These are phyloP conservation scores for Eustalomyia histrio DNA, from an alignment of 2,888 invertebrate genomes.

Conservation along the genomic window DNA sequence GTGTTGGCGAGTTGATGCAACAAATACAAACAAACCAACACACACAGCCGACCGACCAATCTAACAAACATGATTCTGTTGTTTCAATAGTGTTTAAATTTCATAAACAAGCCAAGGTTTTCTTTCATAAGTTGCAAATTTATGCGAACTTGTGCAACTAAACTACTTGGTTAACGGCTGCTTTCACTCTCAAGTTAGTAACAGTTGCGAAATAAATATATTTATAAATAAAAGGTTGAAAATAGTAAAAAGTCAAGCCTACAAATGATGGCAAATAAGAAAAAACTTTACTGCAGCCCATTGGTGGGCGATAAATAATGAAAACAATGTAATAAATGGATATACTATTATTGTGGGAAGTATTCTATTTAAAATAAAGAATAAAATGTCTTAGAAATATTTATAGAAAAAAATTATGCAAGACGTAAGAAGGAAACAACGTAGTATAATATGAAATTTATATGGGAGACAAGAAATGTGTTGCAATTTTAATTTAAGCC, in stretches of 20 bases:
- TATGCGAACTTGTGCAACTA: slow-evolving; percentile 31
- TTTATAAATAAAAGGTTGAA: not conserved
- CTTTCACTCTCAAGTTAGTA: slow-evolving; percentile 19
- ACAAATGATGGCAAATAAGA: slow-evolving; percentile 3
- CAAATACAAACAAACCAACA: not conserved
- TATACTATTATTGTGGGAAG: slow-evolving; percentile 10
- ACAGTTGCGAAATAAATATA: not conserved
- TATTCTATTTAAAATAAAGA: not conserved
- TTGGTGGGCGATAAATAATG: slow-evolving; percentile 30
- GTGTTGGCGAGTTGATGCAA: not conserved
- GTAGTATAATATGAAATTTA: too few relatives aligned
- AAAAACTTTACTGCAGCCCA: not conserved
- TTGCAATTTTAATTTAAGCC: too few relatives aligned
- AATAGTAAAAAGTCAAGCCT: slow-evolving; percentile 20
- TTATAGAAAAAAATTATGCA: too few relatives aligned
- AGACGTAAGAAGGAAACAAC: too few relatives aligned
- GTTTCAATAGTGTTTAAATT: slow-evolving; percentile 34
- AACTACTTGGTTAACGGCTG: slow-evolving; percentile 17
- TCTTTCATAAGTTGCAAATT: slow-evolving; percentile 38
- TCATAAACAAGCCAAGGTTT: slow-evolving; percentile 51
- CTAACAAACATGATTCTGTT: not conserved
- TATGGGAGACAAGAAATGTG: too few relatives aligned
- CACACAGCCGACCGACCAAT: not conserved
- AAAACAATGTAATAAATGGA: slow-evolving; percentile 20
- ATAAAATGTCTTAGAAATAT: too few relatives aligned